Evolutionary conservation across 2,888 invertebrate species (phyloP).

Genomic region (Coleophora deauratella): DNA sequence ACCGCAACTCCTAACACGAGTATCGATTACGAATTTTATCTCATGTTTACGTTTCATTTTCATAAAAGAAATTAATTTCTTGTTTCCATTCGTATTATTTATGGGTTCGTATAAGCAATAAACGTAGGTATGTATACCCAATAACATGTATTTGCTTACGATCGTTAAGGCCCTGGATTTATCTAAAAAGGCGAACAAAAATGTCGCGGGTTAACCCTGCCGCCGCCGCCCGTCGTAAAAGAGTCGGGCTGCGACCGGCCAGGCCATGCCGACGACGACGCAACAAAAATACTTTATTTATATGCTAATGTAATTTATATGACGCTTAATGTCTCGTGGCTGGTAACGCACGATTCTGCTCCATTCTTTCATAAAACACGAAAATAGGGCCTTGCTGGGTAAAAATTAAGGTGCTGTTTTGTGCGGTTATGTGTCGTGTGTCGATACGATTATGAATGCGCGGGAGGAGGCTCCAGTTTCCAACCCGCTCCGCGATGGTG

Average conservation of each 20-base stretch:
- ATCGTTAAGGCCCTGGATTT: conserved; percentile 69
- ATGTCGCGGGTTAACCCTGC: conserved; percentile 60
- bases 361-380: conserved; percentile 48
- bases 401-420: conserved; percentile 47
- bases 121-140: conserved; percentile 46
- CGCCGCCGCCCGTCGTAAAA: conserved; percentile 54
- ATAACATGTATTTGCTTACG: conserved; percentile 69
- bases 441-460: conserved; percentile 73
- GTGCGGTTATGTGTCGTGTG: conserved; percentile 44
- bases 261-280: conserved; percentile 44
- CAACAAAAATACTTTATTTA: conserved; percentile 74
- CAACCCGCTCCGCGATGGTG: conserved; percentile 58
- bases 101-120: conserved; percentile 69
- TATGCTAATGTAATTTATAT: conserved; percentile 75
- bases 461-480: conserved; percentile 66
- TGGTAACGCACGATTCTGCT: conserved; percentile 71
- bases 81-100: conserved; percentile 64
- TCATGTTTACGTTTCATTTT: conserved; percentile 44
- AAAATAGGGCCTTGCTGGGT: conserved; percentile 37
- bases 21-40: conserved; percentile 10
- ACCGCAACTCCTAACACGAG: conserved; percentile 2
- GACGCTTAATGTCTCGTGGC: conserved; percentile 72
- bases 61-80: conserved; percentile 65
- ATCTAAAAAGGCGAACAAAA: conserved; percentile 71
- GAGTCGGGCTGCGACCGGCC: conserved; percentile 49